Conservation (phyloP, 1,140 invertebrate species). For the Aphaenogaster rudis region DNA sequence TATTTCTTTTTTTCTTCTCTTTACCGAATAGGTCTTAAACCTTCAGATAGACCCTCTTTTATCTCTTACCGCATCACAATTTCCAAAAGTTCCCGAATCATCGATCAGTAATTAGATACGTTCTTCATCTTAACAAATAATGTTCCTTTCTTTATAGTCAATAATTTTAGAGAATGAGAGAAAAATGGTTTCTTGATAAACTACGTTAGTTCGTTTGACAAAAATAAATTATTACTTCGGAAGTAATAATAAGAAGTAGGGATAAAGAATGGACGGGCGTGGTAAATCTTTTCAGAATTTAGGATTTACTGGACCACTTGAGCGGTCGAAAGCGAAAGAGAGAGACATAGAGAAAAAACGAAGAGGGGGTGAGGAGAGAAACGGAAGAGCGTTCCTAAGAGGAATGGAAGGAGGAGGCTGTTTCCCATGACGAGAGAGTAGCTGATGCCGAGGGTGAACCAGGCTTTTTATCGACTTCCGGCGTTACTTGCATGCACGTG, state of each 20-base stretch:
- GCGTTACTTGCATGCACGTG: slow-evolving; percentile 86
- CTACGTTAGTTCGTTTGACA: background rate
- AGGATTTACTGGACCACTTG: slow-evolving; percentile 47
- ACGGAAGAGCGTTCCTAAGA: slow-evolving; percentile 43
- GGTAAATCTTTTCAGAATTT: slow-evolving; percentile 38
- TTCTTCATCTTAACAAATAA: background rate
- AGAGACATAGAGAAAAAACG: background rate
- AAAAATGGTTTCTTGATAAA: background rate
- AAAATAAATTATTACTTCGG: background rate
- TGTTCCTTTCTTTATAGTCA: background rate
- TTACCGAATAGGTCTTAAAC: background rate
- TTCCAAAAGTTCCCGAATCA: slow-evolving; percentile 2
- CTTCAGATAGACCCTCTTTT: background rate
- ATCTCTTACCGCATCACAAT: background rate
- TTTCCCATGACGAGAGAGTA: slow-evolving; percentile 75
- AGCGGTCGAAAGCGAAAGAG: slow-evolving; percentile 35
- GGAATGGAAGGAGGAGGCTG: slow-evolving; percentile 69
- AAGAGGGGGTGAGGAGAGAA: slow-evolving; percentile 3
- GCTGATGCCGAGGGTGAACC: slow-evolving; percentile 85
- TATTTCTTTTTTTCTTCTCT: background rate
- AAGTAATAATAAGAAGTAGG: background rate
- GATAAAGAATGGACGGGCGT: background rate
- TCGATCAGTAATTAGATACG: background rate
- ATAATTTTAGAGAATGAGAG: background rate
- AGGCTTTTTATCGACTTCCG: slow-evolving; percentile 87